Evolutionary conservation across 2,113 vertebrate species (phyloP).

Genomic region (Megalops atlanticus): DNA sequence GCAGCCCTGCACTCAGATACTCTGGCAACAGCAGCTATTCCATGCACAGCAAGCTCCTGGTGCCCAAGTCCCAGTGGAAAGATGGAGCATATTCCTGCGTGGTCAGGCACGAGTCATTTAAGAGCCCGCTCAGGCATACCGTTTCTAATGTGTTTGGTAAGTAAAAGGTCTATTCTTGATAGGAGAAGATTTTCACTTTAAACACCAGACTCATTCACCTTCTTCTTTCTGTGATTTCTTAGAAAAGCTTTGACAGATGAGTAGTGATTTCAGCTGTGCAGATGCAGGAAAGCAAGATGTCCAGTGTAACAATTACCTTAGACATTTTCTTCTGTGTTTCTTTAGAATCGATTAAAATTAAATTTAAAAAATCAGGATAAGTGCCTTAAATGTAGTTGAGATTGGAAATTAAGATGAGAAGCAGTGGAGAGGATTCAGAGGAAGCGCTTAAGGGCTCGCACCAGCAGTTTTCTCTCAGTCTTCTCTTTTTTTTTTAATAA

Average conservation of each 20-base stretch:
- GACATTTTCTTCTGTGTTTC: not conserved
- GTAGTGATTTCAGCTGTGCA: too few relatives aligned
- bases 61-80: conserved; percentile 27
- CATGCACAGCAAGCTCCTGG: conserved; percentile 57
- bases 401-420: not conserved
- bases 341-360: not conserved
- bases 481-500: too few relatives aligned
- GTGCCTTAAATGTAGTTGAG: not conserved
- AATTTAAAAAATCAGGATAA: not conserved
- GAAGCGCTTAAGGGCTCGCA: not conserved
- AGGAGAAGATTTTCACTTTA: too few relatives aligned
- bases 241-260: too few relatives aligned
- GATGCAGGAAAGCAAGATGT: too few relatives aligned
- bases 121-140: conserved; percentile 21
- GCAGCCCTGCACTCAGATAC: conserved; percentile 44
- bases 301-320: too few relatives aligned
- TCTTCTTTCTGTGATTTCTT: too few relatives aligned
- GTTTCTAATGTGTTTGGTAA: conserved; percentile 59
- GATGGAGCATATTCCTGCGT: conserved; percentile 55
- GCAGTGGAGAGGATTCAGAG: not conserved
- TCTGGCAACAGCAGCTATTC: conserved; percentile 43
- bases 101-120: conserved; percentile 61
- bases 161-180: conserved; percentile 25
- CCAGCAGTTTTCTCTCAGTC: not conserved
- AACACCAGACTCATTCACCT: too few relatives aligned